A percentile compares a stretch with the other conserved stretches of the same genome.
Evolutionary conservation across 1,140 invertebrate genomes (phyloP).

Genomic region (Psix sp.): DNA sequence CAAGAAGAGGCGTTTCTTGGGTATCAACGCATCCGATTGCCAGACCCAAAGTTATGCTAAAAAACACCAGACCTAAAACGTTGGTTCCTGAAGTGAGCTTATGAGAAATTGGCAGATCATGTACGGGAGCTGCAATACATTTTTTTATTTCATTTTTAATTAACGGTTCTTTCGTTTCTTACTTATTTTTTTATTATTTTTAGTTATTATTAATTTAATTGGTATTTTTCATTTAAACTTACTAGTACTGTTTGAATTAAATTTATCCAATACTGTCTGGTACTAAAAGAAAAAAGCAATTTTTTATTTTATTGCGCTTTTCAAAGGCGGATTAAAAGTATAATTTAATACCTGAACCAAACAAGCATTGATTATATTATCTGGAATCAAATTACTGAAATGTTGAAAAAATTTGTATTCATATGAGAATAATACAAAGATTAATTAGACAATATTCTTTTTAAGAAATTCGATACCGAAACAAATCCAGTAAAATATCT

Average conservation of each 20-base stretch:
- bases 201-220: no score
- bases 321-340: no score
- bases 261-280: no score
- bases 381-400: constrained; percentile 82
- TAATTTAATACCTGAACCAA: constrained; percentile 73
- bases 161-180: background rate
- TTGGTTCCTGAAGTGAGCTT: constrained; percentile 76
- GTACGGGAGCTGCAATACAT: constrained; percentile 58
- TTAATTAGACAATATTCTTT: constrained; percentile 16
- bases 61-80: constrained; percentile 80
- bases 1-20: constrained; percentile 74
- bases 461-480: constrained; percentile 81
- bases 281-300: constrained; percentile 66
- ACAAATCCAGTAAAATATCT: constrained; percentile 95
- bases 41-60: constrained; percentile 78
- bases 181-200: constrained; percentile 25
- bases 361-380: constrained; percentile 82
- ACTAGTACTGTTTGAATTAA: constrained; percentile 68
- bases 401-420: constrained; percentile 33
- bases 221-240: constrained; percentile 33
- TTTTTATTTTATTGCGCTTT: no score
- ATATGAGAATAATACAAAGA: background rate
- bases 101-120: constrained; percentile 73
- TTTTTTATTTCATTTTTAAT: no score
- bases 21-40: constrained; percentile 76